A percentile compares a stretch with the other conserved stretches of the same genome.
phyloP scores from a whole-genome alignment of 2,888 invertebrate genomes.

The Danaus chrysippus region DNA sequence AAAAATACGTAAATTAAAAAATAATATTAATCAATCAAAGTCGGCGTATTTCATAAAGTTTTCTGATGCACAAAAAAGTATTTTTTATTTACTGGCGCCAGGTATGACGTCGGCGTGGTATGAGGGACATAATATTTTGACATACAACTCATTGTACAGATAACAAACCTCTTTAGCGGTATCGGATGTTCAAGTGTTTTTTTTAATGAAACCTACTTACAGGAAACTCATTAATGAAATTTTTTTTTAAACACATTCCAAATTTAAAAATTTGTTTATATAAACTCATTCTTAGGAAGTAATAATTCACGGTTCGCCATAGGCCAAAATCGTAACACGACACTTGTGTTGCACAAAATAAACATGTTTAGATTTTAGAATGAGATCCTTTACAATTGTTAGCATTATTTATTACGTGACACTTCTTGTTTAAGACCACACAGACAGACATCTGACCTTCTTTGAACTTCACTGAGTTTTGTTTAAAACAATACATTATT shows the following conservation, averaged over 20 bases:
- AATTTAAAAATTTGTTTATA: neutral
- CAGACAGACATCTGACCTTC: constrained; percentile 39
- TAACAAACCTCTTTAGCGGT: constrained; percentile 49
- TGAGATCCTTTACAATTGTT: constrained; percentile 34
- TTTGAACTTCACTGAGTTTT: neutral
- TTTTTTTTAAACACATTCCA: neutral
- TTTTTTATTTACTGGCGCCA: constrained; percentile 50
- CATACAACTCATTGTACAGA: constrained; percentile 64
- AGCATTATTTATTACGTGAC: constrained; percentile 36
- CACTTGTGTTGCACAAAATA: constrained; percentile 18
- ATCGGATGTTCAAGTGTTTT: constrained; percentile 36
- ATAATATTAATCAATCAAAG: constrained; percentile 5
- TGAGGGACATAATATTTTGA: constrained; percentile 54
- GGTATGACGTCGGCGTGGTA: constrained; percentile 44
- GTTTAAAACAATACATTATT: constrained; percentile 27
- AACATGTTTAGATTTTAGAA: constrained; percentile 19
- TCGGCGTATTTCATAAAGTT: neutral
- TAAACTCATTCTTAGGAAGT: neutral
- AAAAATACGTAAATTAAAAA: neutral
- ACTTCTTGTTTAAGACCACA: constrained; percentile 65
- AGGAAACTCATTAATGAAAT: neutral
- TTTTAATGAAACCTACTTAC: neutral
- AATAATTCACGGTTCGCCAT: constrained; percentile 12
- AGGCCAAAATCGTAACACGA: constrained; percentile 6
- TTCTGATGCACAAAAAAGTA: neutral